Conservation (phyloP, 2,888 invertebrate species). For the Drosophila mettleri region DNA sequence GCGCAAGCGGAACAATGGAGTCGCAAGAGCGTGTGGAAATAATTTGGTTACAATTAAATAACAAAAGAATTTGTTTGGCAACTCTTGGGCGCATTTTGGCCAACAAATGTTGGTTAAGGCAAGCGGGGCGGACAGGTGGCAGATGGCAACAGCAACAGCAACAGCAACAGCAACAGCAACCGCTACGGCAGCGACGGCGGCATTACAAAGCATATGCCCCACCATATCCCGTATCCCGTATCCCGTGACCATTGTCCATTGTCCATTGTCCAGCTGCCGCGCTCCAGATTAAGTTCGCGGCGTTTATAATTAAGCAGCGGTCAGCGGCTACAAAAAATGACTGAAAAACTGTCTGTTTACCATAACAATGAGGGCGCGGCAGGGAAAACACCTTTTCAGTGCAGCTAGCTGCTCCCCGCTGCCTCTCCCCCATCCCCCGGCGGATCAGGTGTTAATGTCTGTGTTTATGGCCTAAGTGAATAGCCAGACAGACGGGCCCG, state of each 20-base stretch:
- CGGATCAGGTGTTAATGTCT: conserved; percentile 83
- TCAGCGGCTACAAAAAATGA: conserved; percentile 26
- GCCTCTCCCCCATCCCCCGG: background rate
- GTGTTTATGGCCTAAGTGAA: conserved; percentile 75
- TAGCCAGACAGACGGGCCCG: conserved; percentile 32
- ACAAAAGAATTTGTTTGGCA: conserved; percentile 83
- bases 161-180: conserved; percentile 21
- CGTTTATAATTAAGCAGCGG: conserved; percentile 71
- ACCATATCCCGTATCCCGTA: conserved; percentile 5
- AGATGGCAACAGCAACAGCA: conserved; percentile 20
- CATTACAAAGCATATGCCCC: conserved; percentile 53
- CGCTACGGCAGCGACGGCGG: conserved; percentile 28
- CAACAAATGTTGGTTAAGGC: conserved; percentile 52
- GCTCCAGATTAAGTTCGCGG: conserved; percentile 74
- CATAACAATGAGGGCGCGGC: conserved; percentile 73
- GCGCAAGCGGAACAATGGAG: conserved; percentile 42
- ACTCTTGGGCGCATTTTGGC: conserved; percentile 77
- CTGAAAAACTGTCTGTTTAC: conserved; percentile 70
- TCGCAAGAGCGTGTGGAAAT: conserved; percentile 75
- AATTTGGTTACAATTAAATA: conserved; percentile 82
- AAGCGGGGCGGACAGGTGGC: conserved; percentile 42
- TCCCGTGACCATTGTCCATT: conserved; percentile 53
- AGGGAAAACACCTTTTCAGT: conserved; percentile 70
- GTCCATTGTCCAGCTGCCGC: conserved; percentile 45
- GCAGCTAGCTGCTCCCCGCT: conserved; percentile 7